Conservation (phyloP, 1,140 invertebrate species). For the Solenopsis invicta region DNA sequence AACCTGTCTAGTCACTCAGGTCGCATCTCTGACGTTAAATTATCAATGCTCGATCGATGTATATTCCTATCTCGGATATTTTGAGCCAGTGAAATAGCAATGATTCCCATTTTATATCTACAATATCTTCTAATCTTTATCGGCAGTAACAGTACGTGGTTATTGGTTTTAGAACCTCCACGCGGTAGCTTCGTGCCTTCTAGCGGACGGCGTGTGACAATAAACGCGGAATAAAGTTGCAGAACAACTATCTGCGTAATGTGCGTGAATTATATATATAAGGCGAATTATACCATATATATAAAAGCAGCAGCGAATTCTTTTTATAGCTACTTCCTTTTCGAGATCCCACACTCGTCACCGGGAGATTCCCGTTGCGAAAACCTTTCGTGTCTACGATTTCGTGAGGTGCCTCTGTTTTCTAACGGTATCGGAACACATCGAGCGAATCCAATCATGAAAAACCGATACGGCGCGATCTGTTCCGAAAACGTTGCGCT, state of each 20-base stretch:
- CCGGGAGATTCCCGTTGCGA: slow-evolving; percentile 69
- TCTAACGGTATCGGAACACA: slow-evolving; percentile 60
- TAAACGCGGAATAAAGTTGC: slow-evolving; percentile 18
- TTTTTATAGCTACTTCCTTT: slow-evolving; percentile 53
- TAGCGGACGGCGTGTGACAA: neutral
- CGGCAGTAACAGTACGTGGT: neutral
- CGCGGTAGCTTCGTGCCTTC: neutral
- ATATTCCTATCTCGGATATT: neutral
- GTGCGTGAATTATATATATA: slow-evolving; percentile 24
- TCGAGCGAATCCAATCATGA: slow-evolving; percentile 55
- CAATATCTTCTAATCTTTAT: slow-evolving; percentile 12
- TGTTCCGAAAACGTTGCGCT: slow-evolving; percentile 3
- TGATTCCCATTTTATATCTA: slow-evolving; percentile 12
- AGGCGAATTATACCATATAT: neutral
- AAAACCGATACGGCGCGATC: neutral
- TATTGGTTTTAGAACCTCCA: neutral
- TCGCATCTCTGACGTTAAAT: slow-evolving; percentile 9
- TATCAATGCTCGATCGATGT: slow-evolving; percentile 12
- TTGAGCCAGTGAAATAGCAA: neutral
- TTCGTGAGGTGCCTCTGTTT: slow-evolving; percentile 32
- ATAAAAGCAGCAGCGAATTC: slow-evolving; percentile 49
- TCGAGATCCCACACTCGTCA: slow-evolving; percentile 23
- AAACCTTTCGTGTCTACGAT: slow-evolving; percentile 37
- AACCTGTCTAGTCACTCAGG: slow-evolving; percentile 37
- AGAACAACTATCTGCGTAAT: neutral